phyloP scores from a whole-genome alignment of 2,888 invertebrate genomes.

The Drosophila stalkeri region DNA sequence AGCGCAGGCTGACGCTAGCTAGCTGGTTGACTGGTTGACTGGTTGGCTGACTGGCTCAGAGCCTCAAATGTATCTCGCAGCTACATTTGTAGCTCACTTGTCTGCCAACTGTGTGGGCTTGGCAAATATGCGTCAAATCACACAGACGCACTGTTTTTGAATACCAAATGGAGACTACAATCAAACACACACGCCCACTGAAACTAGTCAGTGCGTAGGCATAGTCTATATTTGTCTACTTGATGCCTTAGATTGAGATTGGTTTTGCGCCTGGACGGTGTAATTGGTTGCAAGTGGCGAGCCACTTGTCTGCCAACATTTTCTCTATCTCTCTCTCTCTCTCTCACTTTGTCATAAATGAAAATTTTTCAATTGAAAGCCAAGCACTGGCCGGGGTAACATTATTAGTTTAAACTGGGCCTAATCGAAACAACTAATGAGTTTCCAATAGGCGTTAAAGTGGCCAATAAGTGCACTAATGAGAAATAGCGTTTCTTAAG shows the following conservation, averaged over 20 bases:
- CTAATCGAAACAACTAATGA: slow-evolving; percentile 64
- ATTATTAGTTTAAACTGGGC: slow-evolving; percentile 73
- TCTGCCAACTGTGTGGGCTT: slow-evolving; percentile 54
- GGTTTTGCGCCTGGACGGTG: slow-evolving; percentile 59
- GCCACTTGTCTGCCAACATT: slow-evolving; percentile 47
- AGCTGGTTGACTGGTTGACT: slow-evolving; percentile 28
- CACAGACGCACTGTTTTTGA: slow-evolving; percentile 80
- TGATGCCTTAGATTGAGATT: slow-evolving; percentile 75
- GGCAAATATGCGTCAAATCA: slow-evolving; percentile 80
- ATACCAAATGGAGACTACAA: slow-evolving; percentile 72
- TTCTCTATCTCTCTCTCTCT: slow-evolving; percentile 10
- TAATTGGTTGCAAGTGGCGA: slow-evolving; percentile 61
- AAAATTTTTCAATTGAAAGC: slow-evolving; percentile 69
- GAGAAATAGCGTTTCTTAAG: slow-evolving; percentile 37
- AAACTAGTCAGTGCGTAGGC: slow-evolving; percentile 39
- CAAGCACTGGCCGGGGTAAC: slow-evolving; percentile 36
- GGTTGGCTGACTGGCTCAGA: slow-evolving; percentile 26
- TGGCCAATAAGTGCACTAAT: slow-evolving; percentile 55
- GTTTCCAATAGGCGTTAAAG: slow-evolving; percentile 70
- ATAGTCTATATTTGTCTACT: slow-evolving; percentile 76
- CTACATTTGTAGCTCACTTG: slow-evolving; percentile 57
- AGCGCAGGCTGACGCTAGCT: slow-evolving; percentile 53
- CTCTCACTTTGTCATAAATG: slow-evolving; percentile 59
- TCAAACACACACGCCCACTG: slow-evolving; percentile 24
- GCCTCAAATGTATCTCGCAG: slow-evolving; percentile 53